A percentile compares a stretch with the other conserved stretches of the same genome.
phyloP scores from a whole-genome alignment of 2,888 invertebrate species.

The Agrilus biguttatus region DNA sequence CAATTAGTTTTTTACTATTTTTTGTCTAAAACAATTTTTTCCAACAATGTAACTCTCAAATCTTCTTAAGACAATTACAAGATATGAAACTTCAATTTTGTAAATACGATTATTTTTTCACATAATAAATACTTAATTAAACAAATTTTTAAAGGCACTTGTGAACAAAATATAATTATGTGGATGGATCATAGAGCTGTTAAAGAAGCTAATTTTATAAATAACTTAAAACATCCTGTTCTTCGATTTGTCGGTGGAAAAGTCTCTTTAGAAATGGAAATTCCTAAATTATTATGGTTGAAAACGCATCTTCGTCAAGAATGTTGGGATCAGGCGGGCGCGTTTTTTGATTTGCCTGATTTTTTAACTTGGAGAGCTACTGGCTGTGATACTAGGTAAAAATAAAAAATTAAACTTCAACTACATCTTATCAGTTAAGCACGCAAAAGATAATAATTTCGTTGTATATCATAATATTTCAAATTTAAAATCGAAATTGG shows the following conservation, averaged over 20 bases:
- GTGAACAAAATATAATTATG: constrained; percentile 70
- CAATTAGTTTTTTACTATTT: too few species aligned
- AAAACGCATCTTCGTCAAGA: constrained; percentile 51
- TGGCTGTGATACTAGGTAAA: constrained; percentile 47
- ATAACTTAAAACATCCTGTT: constrained; percentile 56
- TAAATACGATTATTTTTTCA: too few species aligned
- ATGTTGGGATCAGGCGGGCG: constrained; percentile 55
- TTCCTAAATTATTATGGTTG: constrained; percentile 87
- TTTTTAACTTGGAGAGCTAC: constrained; percentile 89
- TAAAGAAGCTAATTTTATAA: constrained; percentile 67
- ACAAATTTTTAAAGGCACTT: constrained; percentile 32
- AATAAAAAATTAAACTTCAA: too few species aligned
- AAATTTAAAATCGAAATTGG: too few species aligned
- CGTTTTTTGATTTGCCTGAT: constrained; percentile 86
- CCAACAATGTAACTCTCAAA: too few species aligned
- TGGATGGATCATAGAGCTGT: constrained; percentile 90
- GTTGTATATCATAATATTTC: too few species aligned
- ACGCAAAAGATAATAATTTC: neutral
- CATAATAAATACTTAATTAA: neutral
- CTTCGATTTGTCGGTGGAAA: constrained; percentile 80
- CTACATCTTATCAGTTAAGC: neutral
- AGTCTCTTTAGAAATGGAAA: constrained; percentile 94
- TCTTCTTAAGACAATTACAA: too few species aligned
- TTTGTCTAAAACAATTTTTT: too few species aligned
- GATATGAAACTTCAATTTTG: too few species aligned